Conservation (phyloP, 2,113 vertebrate species). For the Verasper variegatus region DNA sequence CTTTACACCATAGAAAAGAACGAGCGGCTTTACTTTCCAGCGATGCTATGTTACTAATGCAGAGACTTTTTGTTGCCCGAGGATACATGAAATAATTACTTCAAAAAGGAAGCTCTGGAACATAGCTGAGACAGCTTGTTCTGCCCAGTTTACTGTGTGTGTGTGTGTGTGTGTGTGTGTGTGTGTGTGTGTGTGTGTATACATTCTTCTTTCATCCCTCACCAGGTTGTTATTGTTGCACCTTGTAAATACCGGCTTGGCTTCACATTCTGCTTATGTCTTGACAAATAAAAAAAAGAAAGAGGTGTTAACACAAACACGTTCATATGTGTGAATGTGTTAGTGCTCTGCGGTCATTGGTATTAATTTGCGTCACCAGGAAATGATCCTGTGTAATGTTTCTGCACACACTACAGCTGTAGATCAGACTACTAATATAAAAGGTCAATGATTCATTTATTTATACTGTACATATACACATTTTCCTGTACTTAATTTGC, state of each 20-base stretch:
- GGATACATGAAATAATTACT: conserved; percentile 40
- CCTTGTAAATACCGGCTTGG: neutral
- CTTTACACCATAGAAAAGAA: neutral
- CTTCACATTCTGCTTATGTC: too few species aligned
- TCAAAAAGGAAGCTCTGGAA: conserved; percentile 1
- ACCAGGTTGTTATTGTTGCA: too few species aligned
- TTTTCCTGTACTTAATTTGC: too few species aligned
- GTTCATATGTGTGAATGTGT: too few species aligned
- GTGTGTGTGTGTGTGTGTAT: neutral
- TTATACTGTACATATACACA: too few species aligned
- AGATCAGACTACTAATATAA: too few species aligned
- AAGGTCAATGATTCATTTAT: too few species aligned
- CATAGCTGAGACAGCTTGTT: conserved; percentile 19
- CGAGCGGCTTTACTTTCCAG: neutral
- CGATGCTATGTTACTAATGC: neutral
- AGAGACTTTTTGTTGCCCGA: conserved; percentile 8
- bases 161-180: neutral
- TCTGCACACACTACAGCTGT: too few species aligned
- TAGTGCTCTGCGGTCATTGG: too few species aligned
- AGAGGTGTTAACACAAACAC: too few species aligned
- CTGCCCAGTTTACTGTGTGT: neutral
- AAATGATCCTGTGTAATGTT: too few species aligned
- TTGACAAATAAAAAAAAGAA: neutral
- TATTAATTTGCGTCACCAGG: too few species aligned
- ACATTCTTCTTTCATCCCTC: neutral